A percentile compares a stretch with the other conserved stretches of the same genome.
These are phyloP conservation scores for Salminus brasiliensis DNA, from an alignment of 2,113 vertebrate species.

Conservation along the genomic window DNA sequence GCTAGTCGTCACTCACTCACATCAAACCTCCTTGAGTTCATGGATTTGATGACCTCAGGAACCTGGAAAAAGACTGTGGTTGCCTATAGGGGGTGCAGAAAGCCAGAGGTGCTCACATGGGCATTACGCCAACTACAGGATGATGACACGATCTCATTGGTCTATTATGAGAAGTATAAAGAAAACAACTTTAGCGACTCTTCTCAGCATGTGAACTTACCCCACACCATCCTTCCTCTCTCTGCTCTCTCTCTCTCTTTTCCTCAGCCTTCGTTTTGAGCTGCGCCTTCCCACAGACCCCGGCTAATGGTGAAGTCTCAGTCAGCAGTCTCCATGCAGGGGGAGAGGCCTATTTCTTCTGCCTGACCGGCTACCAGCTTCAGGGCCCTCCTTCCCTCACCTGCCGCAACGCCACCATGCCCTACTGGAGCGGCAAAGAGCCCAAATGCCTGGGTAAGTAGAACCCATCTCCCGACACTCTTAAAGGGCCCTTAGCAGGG, in stretches of 20 bases:
- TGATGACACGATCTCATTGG: too few relatives aligned
- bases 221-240: conserved; percentile 2
- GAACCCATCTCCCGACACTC: background rate
- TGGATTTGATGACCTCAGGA: too few relatives aligned
- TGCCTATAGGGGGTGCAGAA: too few relatives aligned
- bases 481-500: background rate
- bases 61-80: too few relatives aligned
- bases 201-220: conserved; percentile 65
- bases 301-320: conserved; percentile 86
- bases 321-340: conserved; percentile 89
- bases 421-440: conserved; percentile 90
- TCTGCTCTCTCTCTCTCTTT: conserved; percentile 27
- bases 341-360: conserved; percentile 86
- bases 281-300: conserved; percentile 86
- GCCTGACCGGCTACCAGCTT: conserved; percentile 86
- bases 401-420: conserved; percentile 92
- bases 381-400: conserved; percentile 81
- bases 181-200: too few relatives aligned
- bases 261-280: conserved; percentile 89
- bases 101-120: too few relatives aligned
- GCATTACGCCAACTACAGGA: too few relatives aligned
- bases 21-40: too few relatives aligned
- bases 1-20: too few relatives aligned
- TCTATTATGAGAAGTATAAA: too few relatives aligned
- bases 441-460: conserved; percentile 86